Evolutionary conservation across 2,888 invertebrate genomes (phyloP), one percentile per base, ranked within the genome.

Genomic region (Amphipyra berbera): DNA sequence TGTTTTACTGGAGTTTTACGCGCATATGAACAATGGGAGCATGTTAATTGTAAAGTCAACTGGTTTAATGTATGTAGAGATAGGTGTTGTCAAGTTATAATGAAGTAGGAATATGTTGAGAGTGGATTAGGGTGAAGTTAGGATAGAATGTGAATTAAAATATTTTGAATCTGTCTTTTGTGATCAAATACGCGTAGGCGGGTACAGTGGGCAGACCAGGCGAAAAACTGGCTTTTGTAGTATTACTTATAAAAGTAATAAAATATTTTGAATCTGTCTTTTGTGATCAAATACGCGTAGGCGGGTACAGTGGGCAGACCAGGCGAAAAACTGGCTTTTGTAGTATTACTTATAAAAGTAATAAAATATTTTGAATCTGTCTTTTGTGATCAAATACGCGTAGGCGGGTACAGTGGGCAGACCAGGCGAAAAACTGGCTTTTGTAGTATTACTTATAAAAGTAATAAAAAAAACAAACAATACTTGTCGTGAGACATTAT

Each of bases 1-100:
- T 78, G 74, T 78, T 77, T 72, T 68, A 73, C 67, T 54, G 53
- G 63, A 67, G 64, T 75, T 79, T 78, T 68, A 72, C 63, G 61
- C 53, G 53, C 55, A 63, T 27, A 54, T 47, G 67, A 61, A 80
- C 79, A 71, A 67, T 67, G 66, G 65, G 47, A 60, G 61, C 50
- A 62, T 68, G 81, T 73, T 80, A 74, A 80, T 79, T 76, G 68
- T 58, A 50, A 78, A 71, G 59, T 78, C 81, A 79, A 78, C 73
- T 66, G 60, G 63, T 65, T 58, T 76, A 69, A 72, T 68, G 65
- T 78, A 73, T 72, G 68, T 61, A 57, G 54, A 60, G 42, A 55
- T 67, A 68, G 58, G 65, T 64, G 56, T 68, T 49, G 33, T 59
- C 48, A 35, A 30, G 63, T 44, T 59, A 59, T 72, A 68, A 71